These are phyloP conservation scores for Acheta domesticus DNA, from an alignment of 2,888 invertebrate genomes.

Conservation along the genomic window DNA sequence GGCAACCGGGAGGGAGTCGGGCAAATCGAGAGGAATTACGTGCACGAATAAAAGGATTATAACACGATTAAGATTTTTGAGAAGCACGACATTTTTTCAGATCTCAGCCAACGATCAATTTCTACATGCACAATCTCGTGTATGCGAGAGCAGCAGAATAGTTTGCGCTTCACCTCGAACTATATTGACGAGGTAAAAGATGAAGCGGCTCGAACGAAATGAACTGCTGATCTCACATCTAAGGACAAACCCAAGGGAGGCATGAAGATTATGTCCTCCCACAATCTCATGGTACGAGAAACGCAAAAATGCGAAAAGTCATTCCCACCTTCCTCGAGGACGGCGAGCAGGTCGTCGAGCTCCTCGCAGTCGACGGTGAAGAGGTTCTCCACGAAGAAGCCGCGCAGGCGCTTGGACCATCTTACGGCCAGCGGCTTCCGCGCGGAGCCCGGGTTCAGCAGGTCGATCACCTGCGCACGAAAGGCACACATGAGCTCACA, in stretches of 20 bases:
- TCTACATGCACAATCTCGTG: too few species aligned
- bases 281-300: too few species aligned
- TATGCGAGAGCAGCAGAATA: too few species aligned
- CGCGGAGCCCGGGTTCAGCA: conserved; percentile 80
- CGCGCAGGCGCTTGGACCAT: conserved; percentile 89
- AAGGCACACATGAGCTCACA: neutral
- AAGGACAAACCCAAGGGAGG: neutral
- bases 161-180: neutral
- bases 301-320: too few species aligned
- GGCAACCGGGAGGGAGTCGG: too few species aligned
- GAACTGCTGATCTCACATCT: neutral
- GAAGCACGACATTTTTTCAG: too few species aligned
- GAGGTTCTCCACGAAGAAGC: conserved; percentile 94
- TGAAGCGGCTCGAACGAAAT: neutral
- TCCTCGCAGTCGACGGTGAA: conserved; percentile 93
- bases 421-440: conserved; percentile 82
- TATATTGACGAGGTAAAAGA: neutral
- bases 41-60: too few species aligned
- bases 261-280: too few species aligned
- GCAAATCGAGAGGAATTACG: too few species aligned
- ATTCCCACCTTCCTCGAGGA: conserved; percentile 84
- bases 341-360: conserved; percentile 86
- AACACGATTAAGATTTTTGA: too few species aligned
- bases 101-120: too few species aligned
- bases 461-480: conserved; percentile 78